phyloP scores from a whole-genome alignment of 2,888 invertebrate species.

The Hoplodrina blanda region DNA sequence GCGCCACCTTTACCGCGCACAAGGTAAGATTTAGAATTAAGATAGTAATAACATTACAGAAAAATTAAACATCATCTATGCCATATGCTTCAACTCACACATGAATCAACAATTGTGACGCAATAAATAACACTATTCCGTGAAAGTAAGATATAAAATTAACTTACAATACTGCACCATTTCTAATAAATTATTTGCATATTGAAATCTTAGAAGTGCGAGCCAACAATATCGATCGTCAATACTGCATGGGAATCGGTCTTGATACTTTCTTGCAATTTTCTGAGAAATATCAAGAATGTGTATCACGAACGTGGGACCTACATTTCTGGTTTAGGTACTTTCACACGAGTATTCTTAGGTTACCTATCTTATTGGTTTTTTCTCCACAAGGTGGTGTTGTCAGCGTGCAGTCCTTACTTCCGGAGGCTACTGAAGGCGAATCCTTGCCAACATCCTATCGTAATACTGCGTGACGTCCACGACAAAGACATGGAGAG shows the following conservation, averaged over 20 bases:
- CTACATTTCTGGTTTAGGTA: conserved; percentile 30
- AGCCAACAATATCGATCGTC: conserved; percentile 39
- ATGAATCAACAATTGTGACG: neutral
- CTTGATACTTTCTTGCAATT: conserved; percentile 37
- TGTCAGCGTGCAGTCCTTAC: conserved; percentile 98
- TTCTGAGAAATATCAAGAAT: conserved; percentile 48
- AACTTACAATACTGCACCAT: conserved; percentile 33
- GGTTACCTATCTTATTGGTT: conserved; percentile 17
- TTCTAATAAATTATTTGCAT: conserved; percentile 54
- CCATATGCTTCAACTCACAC: neutral
- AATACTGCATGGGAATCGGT: conserved; percentile 33
- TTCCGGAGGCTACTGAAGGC: conserved; percentile 96
- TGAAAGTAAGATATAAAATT: conserved; percentile 18
- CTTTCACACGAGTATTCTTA: conserved; percentile 38
- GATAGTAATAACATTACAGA: neutral
- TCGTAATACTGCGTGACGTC: conserved; percentile 96
- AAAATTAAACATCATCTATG: neutral
- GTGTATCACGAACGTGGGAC: conserved; percentile 29
- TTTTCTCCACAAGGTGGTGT: conserved; percentile 89
- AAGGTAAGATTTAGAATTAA: conserved; percentile 87
- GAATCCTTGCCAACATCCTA: conserved; percentile 97
- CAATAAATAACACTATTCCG: conserved; percentile 16
- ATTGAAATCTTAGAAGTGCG: conserved; percentile 38
- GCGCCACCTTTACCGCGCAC: conserved; percentile 96
- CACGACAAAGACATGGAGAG: conserved; percentile 96